These are phyloP conservation scores for Matsumurasca onukii DNA, from an alignment of 1,140 invertebrate species.

Conservation along the genomic window DNA sequence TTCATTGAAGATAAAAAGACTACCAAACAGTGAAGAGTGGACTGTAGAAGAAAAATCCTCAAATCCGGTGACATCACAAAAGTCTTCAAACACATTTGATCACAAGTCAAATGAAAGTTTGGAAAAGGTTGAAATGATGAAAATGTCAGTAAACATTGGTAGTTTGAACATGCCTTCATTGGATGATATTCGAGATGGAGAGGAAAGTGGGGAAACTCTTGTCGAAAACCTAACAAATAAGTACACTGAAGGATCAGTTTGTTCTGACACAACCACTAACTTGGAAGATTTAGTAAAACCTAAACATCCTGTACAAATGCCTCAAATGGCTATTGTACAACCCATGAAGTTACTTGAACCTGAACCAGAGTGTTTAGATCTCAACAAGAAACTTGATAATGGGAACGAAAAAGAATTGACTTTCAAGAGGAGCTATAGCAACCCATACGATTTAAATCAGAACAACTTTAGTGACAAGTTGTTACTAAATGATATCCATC, in stretches of 20 bases:
- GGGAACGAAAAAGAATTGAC: no score
- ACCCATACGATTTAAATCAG: no score
- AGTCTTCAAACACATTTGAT: no score
- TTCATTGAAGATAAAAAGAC: slow-evolving; percentile 21
- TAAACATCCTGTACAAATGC: not conserved
- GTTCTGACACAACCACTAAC: not conserved
- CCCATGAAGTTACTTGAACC: slow-evolving; percentile 15
- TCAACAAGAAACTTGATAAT: no score
- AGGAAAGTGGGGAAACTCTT: not conserved
- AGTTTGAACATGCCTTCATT: slow-evolving; percentile 24
- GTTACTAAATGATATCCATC: not conserved
- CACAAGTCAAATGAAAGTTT: no score
- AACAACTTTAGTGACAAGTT: not conserved
- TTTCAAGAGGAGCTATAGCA: no score
- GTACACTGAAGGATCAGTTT: not conserved
- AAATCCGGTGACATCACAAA: no score
- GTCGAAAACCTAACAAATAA: not conserved
- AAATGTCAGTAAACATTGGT: not conserved
- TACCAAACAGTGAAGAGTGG: slow-evolving; percentile 26
- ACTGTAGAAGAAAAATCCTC: slow-evolving; percentile 10
- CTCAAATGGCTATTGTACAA: slow-evolving; percentile 24
- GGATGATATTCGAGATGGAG: slow-evolving; percentile 11
- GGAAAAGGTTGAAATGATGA: no score
- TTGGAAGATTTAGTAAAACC: not conserved
- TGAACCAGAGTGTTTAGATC: not conserved